Percentiles rank a stretch among this genome's conserved stretches.
These are phyloP conservation scores for Beroe ovata DNA, from an alignment of 37 sponge, comb jelly and placozoan species.

Conservation along the genomic window DNA sequence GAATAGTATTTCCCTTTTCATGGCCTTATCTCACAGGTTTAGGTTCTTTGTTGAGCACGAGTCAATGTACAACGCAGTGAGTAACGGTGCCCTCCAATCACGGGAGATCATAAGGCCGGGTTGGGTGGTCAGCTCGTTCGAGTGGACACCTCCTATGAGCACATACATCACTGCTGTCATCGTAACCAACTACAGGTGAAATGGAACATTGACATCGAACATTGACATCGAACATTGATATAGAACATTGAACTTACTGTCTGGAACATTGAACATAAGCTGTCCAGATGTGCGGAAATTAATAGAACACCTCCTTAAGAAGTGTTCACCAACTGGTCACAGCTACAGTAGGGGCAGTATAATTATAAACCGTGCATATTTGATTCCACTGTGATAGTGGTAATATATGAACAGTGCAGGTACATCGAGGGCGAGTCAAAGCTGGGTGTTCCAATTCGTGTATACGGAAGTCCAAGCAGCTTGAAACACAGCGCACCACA, in stretches of 20 bases:
- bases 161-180: constrained; percentile 58
- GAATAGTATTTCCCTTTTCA: background rate
- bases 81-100: constrained; percentile 20
- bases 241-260: too few relatives aligned
- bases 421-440: background rate
- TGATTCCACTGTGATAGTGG: background rate
- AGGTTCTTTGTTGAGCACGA: constrained; percentile 44
- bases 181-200: constrained; percentile 51
- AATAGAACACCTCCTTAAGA: too few relatives aligned
- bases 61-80: constrained; percentile 45
- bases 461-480: background rate
- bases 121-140: constrained; percentile 18
- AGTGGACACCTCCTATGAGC: constrained; percentile 31
- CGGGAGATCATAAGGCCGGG: constrained; percentile 2
- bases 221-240: too few relatives aligned
- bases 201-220: too few relatives aligned
- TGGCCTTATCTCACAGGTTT: constrained; percentile 34
- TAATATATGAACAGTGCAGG: constrained; percentile 1
- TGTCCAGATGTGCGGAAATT: too few relatives aligned
- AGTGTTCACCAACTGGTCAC: too few relatives aligned
- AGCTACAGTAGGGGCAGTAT: too few relatives aligned
- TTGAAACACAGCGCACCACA: background rate
- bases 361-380: background rate
- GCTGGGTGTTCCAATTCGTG: background rate
- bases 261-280: too few relatives aligned